Evolutionary conservation across 2,113 vertebrate genomes (phyloP).

Genomic region (Helogale parvula): DNA sequence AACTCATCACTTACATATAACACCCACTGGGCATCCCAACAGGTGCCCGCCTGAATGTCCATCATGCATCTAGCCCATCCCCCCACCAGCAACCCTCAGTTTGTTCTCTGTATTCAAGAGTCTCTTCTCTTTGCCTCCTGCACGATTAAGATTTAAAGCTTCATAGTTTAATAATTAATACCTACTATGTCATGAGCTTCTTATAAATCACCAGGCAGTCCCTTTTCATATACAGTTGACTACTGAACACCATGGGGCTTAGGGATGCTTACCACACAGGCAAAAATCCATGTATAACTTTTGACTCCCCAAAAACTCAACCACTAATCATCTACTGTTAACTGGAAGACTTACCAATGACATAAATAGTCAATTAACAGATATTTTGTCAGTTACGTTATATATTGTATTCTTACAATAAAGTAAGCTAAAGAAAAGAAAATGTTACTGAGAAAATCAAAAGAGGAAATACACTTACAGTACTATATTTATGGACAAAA

Average conservation of each 20-base stretch:
- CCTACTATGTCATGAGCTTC: background rate
- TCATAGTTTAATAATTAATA: background rate
- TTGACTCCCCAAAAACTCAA: background rate
- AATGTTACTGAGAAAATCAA: too few relatives aligned
- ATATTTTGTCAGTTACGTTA: background rate
- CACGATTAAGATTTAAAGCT: background rate
- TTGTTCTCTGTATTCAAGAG: too few relatives aligned
- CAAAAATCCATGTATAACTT: background rate
- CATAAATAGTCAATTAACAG: background rate
- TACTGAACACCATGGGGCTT: accelerated
- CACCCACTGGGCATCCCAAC: too few relatives aligned
- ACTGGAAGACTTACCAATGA: background rate
- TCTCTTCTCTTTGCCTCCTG: too few relatives aligned
- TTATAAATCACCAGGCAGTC: background rate
- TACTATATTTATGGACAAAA: too few relatives aligned
- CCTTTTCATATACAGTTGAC: background rate
- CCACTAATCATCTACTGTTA: background rate
- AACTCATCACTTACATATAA: too few relatives aligned
- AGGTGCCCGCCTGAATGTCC: too few relatives aligned
- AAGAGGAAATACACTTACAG: too few relatives aligned
- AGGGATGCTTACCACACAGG: background rate
- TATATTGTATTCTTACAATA: background rate
- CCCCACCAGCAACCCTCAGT: too few relatives aligned
- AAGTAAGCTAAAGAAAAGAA: background rate
- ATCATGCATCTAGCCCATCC: too few relatives aligned